phyloP scores from a whole-genome alignment of 2,888 invertebrate species.

The Chorisops tibialis region DNA sequence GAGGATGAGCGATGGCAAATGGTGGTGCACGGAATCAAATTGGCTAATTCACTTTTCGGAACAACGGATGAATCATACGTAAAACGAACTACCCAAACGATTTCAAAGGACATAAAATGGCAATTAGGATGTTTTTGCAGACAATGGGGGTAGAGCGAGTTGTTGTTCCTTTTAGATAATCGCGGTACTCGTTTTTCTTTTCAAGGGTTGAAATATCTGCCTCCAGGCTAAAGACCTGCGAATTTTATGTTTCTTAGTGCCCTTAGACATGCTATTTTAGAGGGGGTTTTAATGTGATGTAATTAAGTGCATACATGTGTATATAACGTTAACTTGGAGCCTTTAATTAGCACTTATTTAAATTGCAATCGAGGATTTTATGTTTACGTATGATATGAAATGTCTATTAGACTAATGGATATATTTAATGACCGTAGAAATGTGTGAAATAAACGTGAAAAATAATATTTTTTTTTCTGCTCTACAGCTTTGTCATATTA shows the following conservation, averaged over 20 bases:
- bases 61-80: neutral
- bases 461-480: too few relatives aligned
- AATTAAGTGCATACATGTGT: slow-evolving; percentile 18
- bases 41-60: slow-evolving; percentile 7
- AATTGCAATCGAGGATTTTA: too few relatives aligned
- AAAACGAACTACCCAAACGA: neutral
- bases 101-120: slow-evolving; percentile 26
- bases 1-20: neutral
- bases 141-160: slow-evolving; percentile 4
- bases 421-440: too few relatives aligned
- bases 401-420: too few relatives aligned
- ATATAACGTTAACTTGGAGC: slow-evolving; percentile 12
- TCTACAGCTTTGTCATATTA: too few relatives aligned
- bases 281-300: slow-evolving; percentile 3
- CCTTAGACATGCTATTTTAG: neutral
- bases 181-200: slow-evolving; percentile 9
- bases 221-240: slow-evolving; percentile 5
- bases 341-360: slow-evolving; percentile 15
- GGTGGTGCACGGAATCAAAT: slow-evolving; percentile 6
- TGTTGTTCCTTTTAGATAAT: slow-evolving; percentile 5
- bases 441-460: too few relatives aligned
- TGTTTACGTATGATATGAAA: too few relatives aligned
- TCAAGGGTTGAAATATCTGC: slow-evolving; percentile 12
- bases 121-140: slow-evolving; percentile 23
- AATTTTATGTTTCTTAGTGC: slow-evolving; percentile 11